These are phyloP conservation scores for Sebastes jordani DNA, from an alignment of 2,797 vertebrate species.

Conservation along the genomic window DNA sequence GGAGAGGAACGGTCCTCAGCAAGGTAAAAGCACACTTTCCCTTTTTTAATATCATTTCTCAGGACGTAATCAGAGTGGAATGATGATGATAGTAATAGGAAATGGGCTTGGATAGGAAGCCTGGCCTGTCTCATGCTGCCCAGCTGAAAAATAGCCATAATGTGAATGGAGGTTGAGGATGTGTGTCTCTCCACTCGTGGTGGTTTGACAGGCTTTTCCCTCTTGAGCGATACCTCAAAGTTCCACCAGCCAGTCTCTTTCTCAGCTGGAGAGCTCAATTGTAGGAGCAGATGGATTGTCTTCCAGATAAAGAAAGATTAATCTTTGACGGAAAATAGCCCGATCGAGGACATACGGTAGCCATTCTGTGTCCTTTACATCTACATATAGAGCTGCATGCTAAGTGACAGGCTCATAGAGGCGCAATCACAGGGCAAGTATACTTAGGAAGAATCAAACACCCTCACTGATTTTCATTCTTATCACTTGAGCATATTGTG, in stretches of 20 bases:
- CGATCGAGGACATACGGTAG: neutral
- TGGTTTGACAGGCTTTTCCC: neutral
- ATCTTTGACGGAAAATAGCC: conserved; percentile 12
- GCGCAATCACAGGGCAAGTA: conserved; percentile 5
- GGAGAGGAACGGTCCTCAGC: neutral
- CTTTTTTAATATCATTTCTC: conserved; percentile 10
- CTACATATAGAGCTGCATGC: neutral
- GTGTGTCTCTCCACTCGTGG: neutral
- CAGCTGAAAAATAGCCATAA: conserved; percentile 11
- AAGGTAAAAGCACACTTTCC: conserved; percentile 11
- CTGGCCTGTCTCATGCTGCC: neutral
- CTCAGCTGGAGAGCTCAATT: neutral
- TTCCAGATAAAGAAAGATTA: neutral
- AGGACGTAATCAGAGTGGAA: conserved; percentile 36
- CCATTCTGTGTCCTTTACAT: neutral
- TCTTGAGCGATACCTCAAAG: neutral
- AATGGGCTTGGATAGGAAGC: neutral
- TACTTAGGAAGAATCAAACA: conserved; percentile 8
- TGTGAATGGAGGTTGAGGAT: too few species aligned
- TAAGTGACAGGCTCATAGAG: neutral
- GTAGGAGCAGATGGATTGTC: neutral
- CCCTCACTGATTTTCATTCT: conserved; percentile 27
- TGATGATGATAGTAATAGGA: conserved; percentile 21
- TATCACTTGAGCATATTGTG: conserved; percentile 1
- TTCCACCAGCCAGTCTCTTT: neutral